Evolutionary conservation across 2,113 vertebrate species (phyloP).

Genomic region (Mesocricetus auratus): DNA sequence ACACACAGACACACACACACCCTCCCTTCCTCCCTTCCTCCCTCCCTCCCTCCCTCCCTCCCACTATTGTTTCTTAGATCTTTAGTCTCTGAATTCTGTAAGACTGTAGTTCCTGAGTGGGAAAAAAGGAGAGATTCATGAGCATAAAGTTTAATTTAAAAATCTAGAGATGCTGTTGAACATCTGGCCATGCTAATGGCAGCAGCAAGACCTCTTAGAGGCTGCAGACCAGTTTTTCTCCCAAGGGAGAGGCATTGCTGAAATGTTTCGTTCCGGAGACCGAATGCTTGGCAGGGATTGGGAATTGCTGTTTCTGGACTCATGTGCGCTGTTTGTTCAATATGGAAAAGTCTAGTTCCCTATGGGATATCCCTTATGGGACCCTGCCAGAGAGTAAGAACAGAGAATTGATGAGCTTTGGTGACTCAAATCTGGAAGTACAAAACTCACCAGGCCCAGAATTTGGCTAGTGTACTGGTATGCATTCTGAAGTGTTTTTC

Average conservation of each 20-base stretch:
- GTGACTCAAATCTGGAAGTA: constrained; percentile 81
- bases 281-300: constrained; percentile 81
- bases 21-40: too few species aligned
- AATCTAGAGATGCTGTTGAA: constrained; percentile 69
- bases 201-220: constrained; percentile 71
- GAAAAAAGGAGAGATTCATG: constrained; percentile 70
- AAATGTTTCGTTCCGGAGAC: constrained; percentile 84
- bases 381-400: constrained; percentile 78
- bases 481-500: constrained; percentile 72
- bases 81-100: constrained; percentile 42
- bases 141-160: constrained; percentile 69
- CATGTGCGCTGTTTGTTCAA: constrained; percentile 83
- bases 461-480: constrained; percentile 59
- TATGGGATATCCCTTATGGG: constrained; percentile 83
- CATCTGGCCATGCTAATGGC: constrained; percentile 79
- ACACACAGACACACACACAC: background rate
- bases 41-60: too few species aligned
- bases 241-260: constrained; percentile 81
- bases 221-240: constrained; percentile 73
- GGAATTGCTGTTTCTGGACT: constrained; percentile 83
- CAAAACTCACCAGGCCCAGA: constrained; percentile 71
- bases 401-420: constrained; percentile 79
- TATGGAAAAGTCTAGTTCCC: constrained; percentile 84
- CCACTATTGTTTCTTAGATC: constrained; percentile 4
- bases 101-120: constrained; percentile 66